Evolutionary conservation across 2,888 invertebrate genomes (phyloP).

Genomic region (Nebria salina): DNA sequence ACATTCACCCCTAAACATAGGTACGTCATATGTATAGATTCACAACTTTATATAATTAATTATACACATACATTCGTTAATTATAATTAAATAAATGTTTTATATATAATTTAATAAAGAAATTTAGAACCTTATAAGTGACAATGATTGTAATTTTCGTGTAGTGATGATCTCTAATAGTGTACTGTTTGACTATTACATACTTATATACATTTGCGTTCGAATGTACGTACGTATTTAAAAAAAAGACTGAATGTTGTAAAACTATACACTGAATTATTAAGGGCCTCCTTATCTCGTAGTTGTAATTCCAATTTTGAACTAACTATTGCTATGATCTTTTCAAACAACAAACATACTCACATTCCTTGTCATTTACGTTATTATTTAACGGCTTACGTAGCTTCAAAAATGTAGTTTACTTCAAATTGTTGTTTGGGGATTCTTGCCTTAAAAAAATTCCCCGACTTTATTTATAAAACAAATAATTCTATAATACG

Average conservation of each 20-base stretch:
- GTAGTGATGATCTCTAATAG: not conserved
- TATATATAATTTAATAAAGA: too few relatives aligned
- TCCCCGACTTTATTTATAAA: not conserved
- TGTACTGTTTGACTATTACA: not conserved
- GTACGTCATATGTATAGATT: too few relatives aligned
- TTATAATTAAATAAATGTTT: too few relatives aligned
- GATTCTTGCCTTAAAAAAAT: constrained; percentile 26
- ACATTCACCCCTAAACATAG: too few relatives aligned
- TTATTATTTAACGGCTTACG: not conserved
- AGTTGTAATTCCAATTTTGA: constrained; percentile 21
- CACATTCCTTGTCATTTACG: too few relatives aligned
- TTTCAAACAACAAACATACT: not conserved
- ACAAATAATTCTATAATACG: not conserved
- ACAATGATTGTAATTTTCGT: not conserved
- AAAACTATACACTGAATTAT: constrained; percentile 17
- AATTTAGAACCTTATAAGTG: too few relatives aligned
- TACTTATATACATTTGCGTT: not conserved
- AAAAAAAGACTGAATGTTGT: constrained; percentile 33
- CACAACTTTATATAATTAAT: too few relatives aligned
- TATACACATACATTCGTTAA: too few relatives aligned
- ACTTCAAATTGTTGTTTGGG: not conserved
- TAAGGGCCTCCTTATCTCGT: constrained; percentile 30
- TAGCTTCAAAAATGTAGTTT: not conserved
- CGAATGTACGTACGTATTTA: constrained; percentile 10
- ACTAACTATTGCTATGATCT: not conserved